Evolutionary conservation across 2,797 vertebrate species (phyloP).

Genomic region (Fundulus diaphanus): DNA sequence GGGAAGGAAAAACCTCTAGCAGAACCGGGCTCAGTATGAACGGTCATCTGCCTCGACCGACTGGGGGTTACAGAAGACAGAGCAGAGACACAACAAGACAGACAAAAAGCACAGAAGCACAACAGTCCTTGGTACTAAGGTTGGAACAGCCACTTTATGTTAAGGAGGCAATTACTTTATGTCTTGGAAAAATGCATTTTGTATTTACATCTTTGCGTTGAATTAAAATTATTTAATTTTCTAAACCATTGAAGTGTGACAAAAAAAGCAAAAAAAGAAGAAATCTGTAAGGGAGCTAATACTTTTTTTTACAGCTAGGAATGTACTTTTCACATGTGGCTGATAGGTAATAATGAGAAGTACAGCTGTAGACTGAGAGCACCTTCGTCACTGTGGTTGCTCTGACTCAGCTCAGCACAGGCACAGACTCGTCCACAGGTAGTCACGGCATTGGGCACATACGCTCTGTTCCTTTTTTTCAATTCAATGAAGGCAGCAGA

Average conservation of each 20-base stretch:
- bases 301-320: not conserved
- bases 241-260: not conserved
- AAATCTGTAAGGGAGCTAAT: not conserved
- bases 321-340: not conserved
- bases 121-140: not conserved
- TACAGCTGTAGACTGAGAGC: slow-evolving; percentile 25
- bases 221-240: not conserved
- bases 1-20: too few species aligned
- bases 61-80: too few species aligned
- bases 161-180: not conserved
- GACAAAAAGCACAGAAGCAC: too few species aligned
- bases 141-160: not conserved
- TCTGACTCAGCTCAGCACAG: slow-evolving; percentile 65
- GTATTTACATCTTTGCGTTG: not conserved
- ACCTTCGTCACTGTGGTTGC: slow-evolving; percentile 58
- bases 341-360: slow-evolving; percentile 1
- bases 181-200: not conserved
- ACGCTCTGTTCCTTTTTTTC: slow-evolving; percentile 29
- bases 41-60: too few species aligned
- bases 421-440: slow-evolving; percentile 64
- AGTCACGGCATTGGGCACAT: slow-evolving; percentile 45
- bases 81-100: too few species aligned
- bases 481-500: slow-evolving; percentile 65
- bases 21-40: too few species aligned
- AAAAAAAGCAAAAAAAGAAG: not conserved